These are phyloP conservation scores for Pitta sordida DNA, from an alignment of 2,113 vertebrate genomes.

Conservation along the genomic window DNA sequence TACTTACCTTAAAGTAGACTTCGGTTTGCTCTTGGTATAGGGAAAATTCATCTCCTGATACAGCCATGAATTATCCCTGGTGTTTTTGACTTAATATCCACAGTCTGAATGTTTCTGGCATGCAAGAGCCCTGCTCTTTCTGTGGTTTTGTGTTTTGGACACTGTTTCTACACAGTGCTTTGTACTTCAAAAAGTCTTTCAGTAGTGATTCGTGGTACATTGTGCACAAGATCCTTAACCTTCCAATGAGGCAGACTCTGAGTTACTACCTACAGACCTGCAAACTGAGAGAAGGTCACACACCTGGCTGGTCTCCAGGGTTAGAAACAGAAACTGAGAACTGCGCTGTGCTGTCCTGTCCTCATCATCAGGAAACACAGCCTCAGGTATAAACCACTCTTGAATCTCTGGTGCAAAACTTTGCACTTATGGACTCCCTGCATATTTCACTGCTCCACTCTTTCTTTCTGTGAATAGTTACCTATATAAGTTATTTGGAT, in stretches of 20 bases:
- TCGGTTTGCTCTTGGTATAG: not conserved
- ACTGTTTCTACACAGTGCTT: not conserved
- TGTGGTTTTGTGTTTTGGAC: not conserved
- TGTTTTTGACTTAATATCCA: not conserved
- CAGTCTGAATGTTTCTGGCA: not conserved
- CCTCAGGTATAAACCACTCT: not conserved
- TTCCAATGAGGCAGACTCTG: not conserved
- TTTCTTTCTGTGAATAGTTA: not conserved
- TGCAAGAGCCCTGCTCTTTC: not conserved
- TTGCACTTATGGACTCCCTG: not conserved
- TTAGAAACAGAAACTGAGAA: not conserved
- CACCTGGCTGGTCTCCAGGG: not conserved
- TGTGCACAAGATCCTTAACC: not conserved
- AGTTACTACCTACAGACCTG: not conserved
- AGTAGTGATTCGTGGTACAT: accelerated
- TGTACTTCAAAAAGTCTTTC: not conserved
- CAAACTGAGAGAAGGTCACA: not conserved
- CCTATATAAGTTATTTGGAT: not conserved
- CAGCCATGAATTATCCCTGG: not conserved
- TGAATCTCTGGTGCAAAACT: not conserved
- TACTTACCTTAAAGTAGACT: not conserved
- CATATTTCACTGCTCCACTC: not conserved
- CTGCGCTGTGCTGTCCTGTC: not conserved
- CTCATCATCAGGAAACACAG: not conserved
- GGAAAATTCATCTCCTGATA: not conserved